Evolutionary conservation across 1,140 invertebrate genomes (phyloP).

Genomic region (Drosophila sucinea): DNA sequence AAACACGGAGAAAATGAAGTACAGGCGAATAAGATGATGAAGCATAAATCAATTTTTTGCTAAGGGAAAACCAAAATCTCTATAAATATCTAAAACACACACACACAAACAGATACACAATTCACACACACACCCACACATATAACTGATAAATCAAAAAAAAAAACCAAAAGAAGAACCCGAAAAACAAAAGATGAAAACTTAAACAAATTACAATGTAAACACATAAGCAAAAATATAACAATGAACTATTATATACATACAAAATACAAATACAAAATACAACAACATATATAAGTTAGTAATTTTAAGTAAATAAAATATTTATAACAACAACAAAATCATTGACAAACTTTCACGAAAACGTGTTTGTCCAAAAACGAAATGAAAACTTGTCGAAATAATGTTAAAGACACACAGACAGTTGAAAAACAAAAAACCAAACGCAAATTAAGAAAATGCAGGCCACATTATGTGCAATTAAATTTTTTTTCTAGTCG

Average conservation of each 20-base stretch:
- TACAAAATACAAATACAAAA: constrained; percentile 20
- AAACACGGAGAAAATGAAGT: background rate
- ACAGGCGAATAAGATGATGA: background rate
- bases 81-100: constrained; percentile 50
- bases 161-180: constrained; percentile 21
- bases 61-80: constrained; percentile 47
- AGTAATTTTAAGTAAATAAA: constrained; percentile 77
- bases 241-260: constrained; percentile 78
- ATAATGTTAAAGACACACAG: constrained; percentile 52
- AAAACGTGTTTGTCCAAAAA: constrained; percentile 15
- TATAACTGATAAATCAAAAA: constrained; percentile 76
- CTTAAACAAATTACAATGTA: constrained; percentile 79
- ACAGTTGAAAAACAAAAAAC: constrained; percentile 35
- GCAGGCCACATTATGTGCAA: constrained; percentile 80
- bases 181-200: constrained; percentile 39
- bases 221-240: constrained; percentile 78
- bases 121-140: constrained; percentile 27
- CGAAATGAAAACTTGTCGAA: background rate
- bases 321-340: constrained; percentile 68
- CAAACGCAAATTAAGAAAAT: constrained; percentile 38
- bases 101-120: constrained; percentile 16
- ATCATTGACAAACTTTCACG: constrained; percentile 10
- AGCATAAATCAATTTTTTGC: constrained; percentile 77
- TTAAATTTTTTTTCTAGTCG: constrained; percentile 75
- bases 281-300: constrained; percentile 63